Base-by-base conservation (phyloP, 2,113 vertebrate genomes). In the Pteropus alecto region DNA sequence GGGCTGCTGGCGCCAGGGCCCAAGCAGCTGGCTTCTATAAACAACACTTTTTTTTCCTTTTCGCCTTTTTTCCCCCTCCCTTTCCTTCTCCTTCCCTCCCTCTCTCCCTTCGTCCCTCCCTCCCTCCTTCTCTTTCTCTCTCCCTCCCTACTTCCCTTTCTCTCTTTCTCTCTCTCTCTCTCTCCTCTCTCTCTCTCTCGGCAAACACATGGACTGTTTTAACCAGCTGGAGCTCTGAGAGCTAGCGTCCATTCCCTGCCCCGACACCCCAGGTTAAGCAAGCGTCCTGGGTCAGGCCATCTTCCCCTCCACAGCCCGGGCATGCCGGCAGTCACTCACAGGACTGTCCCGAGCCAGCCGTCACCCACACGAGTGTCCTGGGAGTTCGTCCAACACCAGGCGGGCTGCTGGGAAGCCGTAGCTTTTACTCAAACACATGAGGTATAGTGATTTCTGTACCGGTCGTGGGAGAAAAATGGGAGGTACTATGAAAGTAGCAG, bases 1-100 rank as follows among this genome's bases (percentile, higher is more conserved):
- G 98, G 98, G 98, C 92, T 97, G 95, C 98, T 98, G 98, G 98
- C 98, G 98, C 98, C 98, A 97, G 35, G 96, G 98, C 97, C 96
- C 46, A 85, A 98, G 98, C 98, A 99, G 98, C 98, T 99, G 99
- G 98, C 98, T 99, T 98, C 98, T 98, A 98, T 98, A 98, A 99
- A 99, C 98, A 98, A 97, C 98, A 97, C 97, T 98, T 98, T 97
- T 98, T 87, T 38, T 41, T 46, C 92, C 90, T 92, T 74, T 92
- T 95, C 95, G 54, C 74, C 77, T 93, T 96, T 95, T 38, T 46
- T 7, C 24, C 21, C 58, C 21, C 58, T 26, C 38, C 73, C 92
- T 96, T 61, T 63, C 54, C 87, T 95, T 5, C 12, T 18, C 4
- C 24, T 0, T 4, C 54, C 16, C 51, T 28, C 21, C 16, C 7